A percentile compares a stretch with the other conserved stretches of the same genome.
Evolutionary conservation across 2,797 vertebrate species (phyloP).

Genomic region (Tadarida brasiliensis): DNA sequence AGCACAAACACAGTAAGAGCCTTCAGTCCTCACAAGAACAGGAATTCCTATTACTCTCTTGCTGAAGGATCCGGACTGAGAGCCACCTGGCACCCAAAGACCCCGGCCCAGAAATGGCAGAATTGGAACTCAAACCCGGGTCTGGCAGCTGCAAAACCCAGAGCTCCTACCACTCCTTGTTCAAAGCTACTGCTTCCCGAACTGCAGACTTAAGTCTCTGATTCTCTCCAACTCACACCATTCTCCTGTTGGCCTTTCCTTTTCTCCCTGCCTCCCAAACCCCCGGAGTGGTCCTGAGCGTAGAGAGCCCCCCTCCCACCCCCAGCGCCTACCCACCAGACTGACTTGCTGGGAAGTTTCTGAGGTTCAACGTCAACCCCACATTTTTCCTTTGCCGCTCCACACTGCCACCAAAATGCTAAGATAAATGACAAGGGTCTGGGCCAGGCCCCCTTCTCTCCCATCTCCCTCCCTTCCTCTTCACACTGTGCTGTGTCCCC

Average conservation of each 20-base stretch:
- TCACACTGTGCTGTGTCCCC: not conserved
- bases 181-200: not conserved
- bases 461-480: too few species aligned
- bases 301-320: not conserved
- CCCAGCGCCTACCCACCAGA: not conserved
- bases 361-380: not conserved
- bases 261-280: rapidly evolving
- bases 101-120: not conserved
- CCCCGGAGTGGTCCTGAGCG: not conserved
- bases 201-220: rapidly evolving
- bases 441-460: not conserved
- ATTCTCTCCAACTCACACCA: not conserved
- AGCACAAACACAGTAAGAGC: rapidly evolving
- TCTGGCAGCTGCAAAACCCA: rapidly evolving
- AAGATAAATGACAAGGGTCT: not conserved
- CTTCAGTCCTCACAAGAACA: rapidly evolving
- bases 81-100: not conserved
- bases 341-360: not conserved
- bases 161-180: not conserved
- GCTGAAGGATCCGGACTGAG: not conserved
- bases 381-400: not conserved
- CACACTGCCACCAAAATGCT: not conserved
- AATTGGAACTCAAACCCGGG: not conserved
- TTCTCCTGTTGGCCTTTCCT: not conserved
- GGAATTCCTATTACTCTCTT: not conserved